Conservation (phyloP, 2,797 vertebrate species). For the Xiphorhynchus erythropygius region DNA sequence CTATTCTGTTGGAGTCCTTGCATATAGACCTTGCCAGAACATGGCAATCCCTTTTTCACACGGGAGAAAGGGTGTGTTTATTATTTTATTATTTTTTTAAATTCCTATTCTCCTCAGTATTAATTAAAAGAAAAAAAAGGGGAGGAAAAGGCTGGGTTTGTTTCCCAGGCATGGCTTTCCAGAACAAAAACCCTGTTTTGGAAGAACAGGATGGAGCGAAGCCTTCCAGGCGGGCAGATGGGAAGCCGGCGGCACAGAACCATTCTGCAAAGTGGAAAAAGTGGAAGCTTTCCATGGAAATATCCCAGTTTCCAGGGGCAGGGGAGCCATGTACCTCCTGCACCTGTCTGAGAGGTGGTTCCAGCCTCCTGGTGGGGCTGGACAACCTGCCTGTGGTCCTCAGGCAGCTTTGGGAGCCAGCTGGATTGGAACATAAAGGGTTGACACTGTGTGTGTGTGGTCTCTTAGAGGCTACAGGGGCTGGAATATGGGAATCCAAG, state of each 20-base stretch:
- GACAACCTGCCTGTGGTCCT: not conserved
- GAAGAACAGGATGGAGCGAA: not conserved
- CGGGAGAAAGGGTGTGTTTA: fast-evolving
- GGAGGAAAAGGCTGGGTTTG: not conserved
- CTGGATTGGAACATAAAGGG: fast-evolving
- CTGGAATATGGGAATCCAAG: not conserved
- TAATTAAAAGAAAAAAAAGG: fast-evolving
- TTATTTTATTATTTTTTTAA: fast-evolving
- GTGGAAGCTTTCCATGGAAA: not conserved
- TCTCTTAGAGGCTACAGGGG: fast-evolving
- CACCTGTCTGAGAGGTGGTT: not conserved
- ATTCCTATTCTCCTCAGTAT: not conserved
- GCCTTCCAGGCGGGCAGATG: slow-evolving; percentile 61
- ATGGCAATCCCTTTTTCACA: slow-evolving; percentile 12
- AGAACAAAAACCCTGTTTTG: not conserved
- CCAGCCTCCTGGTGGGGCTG: not conserved
- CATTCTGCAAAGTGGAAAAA: not conserved
- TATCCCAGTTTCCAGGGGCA: not conserved
- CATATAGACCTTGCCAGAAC: slow-evolving; percentile 7
- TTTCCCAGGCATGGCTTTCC: not conserved
- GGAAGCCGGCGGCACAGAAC: not conserved
- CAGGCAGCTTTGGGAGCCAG: not conserved
- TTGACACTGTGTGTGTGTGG: fast-evolving
- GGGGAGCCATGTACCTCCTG: not conserved
- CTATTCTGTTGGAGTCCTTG: slow-evolving; percentile 31